Evolutionary conservation across 2,113 vertebrate genomes (phyloP).

Genomic region (Morone saxatilis): DNA sequence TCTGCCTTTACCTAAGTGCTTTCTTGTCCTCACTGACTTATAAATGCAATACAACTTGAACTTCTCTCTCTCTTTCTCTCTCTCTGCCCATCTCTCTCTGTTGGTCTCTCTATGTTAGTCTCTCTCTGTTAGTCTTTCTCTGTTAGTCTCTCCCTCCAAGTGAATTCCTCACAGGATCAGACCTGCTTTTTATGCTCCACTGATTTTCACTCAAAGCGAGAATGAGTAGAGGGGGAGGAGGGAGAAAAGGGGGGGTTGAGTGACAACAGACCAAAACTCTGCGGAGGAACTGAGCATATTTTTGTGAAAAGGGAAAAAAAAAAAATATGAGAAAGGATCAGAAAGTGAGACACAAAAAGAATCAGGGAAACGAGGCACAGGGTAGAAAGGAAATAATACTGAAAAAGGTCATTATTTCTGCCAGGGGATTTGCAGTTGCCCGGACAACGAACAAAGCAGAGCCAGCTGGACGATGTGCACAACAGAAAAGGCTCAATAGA

Average conservation of each 20-base stretch:
- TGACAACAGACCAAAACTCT: slow-evolving; percentile 57
- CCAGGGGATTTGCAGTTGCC: slow-evolving; percentile 81
- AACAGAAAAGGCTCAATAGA: slow-evolving; percentile 63
- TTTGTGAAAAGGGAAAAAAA: slow-evolving; percentile 9
- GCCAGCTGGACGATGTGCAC: slow-evolving; percentile 69
- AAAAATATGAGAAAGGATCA: slow-evolving; percentile 30
- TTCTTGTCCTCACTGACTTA: slow-evolving; percentile 62
- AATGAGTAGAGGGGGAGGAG: slow-evolving; percentile 30
- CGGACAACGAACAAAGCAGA: slow-evolving; percentile 82
- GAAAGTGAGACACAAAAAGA: slow-evolving; percentile 48
- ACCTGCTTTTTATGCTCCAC: slow-evolving; percentile 81
- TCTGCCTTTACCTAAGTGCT: slow-evolving; percentile 27
- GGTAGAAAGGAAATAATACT: slow-evolving; percentile 69
- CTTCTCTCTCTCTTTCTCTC: slow-evolving; percentile 29
- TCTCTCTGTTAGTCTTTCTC: slow-evolving; percentile 27
- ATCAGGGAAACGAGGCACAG: slow-evolving; percentile 3
- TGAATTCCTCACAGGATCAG: slow-evolving; percentile 85
- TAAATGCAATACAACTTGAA: slow-evolving; percentile 48
- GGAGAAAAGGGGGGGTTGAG: slow-evolving; percentile 26
- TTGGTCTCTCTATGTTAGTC: slow-evolving; percentile 40
- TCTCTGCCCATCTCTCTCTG: slow-evolving; percentile 4
- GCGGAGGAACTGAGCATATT: slow-evolving; percentile 30
- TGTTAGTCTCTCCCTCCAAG: slow-evolving; percentile 26
- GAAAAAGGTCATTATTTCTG: slow-evolving; percentile 82
- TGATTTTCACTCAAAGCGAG: slow-evolving; percentile 71